Evolutionary conservation across 2,888 invertebrate species (phyloP), one percentile per base, ranked within the genome.

Genomic region (Agrochola litura): DNA sequence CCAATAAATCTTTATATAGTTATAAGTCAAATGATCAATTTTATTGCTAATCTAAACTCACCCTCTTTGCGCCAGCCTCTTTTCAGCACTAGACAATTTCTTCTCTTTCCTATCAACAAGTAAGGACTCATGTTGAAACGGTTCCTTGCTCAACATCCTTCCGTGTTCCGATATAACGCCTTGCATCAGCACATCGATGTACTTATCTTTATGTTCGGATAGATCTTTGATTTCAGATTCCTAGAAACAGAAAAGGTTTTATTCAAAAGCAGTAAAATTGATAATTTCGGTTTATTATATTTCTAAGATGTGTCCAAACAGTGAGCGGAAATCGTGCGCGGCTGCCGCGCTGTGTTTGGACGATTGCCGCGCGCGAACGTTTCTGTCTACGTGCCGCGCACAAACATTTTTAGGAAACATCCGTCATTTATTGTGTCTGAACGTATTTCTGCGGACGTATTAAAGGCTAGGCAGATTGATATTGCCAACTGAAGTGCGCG

Each of bases 41-140:
- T 30, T 30, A 30, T 30, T 30, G 30, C 30, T 30, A 30, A 30
- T 30, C 22, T 22, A n/a, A 43, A 88, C 94, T 92, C 82, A 97
- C 94, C 97, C 97, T 90, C 99, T 97, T 92, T 99, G 98, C 0
- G 99, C 99, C 73, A 99, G 96, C 86, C 99, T 97, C 93, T 99
- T 99, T 93, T 99, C 99, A 49, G 99, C 98, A 91, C 98, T 98
- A 0, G 99, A 99, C 64, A 99, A 95, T 91, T 99, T 99, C 94
- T 99, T 98, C 91, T 99, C 99, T 92, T 99, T 99, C 64, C 99
- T 97, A 94, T 99, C 99, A 6, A 99, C 98, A 54, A 99, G 96
- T 73, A 99, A 96, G 16, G 99, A 99, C 94, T 99, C 99, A 92
- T 99, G 99, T 89, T 99, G 98, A 96, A 99, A 99, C 0, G 99